Evolutionary conservation across 2,113 vertebrate species (phyloP).

Genomic region (Labrus mixtus): DNA sequence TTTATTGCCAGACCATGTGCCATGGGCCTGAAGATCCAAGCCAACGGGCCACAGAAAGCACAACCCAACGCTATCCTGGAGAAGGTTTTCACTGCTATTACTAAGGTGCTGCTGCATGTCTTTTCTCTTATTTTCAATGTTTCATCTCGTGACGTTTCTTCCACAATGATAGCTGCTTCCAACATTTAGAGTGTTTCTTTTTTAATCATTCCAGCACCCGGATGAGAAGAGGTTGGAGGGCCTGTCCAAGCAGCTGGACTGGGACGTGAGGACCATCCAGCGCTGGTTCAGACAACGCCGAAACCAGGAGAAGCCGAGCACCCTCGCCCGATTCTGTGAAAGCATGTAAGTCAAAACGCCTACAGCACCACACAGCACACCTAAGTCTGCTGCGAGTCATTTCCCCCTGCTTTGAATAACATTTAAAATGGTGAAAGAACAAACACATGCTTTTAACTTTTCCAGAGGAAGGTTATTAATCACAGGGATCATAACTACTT

Average conservation of each 20-base stretch:
- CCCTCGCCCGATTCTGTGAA: conserved; percentile 94
- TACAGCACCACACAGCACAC: not conserved
- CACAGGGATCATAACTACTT: not conserved
- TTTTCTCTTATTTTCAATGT: not conserved
- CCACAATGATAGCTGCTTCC: not conserved
- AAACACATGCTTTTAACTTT: not conserved
- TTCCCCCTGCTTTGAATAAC: not conserved
- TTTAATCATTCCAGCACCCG: conserved; percentile 87
- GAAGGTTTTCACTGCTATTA: conserved; percentile 99
- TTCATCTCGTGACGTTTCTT: not conserved
- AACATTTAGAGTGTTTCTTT: not conserved
- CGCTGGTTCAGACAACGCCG: conserved; percentile 97
- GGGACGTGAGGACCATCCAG: conserved; percentile 97
- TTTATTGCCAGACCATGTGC: conserved; percentile 98
- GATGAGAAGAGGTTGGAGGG: conserved; percentile 98
- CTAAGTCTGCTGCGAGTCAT: not conserved
- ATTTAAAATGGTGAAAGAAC: not conserved
- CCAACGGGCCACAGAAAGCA: conserved; percentile 93
- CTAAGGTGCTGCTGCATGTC: conserved; percentile 85
- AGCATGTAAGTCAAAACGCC: conserved; percentile 91
- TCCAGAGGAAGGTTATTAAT: not conserved
- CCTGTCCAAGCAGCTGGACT: conserved; percentile 98
- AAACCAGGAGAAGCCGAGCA: conserved; percentile 99
- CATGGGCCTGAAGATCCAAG: conserved; percentile 96
- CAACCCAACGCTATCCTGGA: conserved; percentile 97